Percentiles rank a stretch among this genome's conserved stretches.
Conservation (phyloP, 1,140 invertebrate genomes). For the Procambarus virginalis region DNA sequence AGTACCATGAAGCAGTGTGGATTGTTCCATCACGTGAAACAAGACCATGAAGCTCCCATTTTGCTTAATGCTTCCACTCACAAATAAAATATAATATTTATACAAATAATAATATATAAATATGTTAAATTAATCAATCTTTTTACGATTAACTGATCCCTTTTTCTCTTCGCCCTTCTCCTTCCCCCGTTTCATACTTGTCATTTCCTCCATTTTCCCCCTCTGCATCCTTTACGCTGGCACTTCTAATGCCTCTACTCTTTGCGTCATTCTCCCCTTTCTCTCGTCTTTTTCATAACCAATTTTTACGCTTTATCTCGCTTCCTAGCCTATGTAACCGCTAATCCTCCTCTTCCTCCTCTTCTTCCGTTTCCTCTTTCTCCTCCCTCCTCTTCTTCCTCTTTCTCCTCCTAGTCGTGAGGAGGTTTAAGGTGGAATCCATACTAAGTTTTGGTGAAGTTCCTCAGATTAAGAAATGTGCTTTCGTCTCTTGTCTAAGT, state of each 20-base stretch:
- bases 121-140: no score
- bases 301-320: no score
- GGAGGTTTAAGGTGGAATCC: not conserved
- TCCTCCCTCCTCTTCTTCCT: not conserved
- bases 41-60: no score
- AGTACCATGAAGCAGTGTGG: no score
- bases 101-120: no score
- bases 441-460: not conserved
- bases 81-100: no score
- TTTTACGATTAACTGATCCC: not conserved
- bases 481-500: not conserved
- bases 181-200: not conserved
- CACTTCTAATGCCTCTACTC: no score
- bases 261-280: no score
- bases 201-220: not conserved
- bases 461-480: slow-evolving; percentile 1
- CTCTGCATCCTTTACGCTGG: not conserved
- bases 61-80: no score
- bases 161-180: not conserved
- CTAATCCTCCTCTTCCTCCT: not conserved
- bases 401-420: not conserved
- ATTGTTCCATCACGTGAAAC: no score
- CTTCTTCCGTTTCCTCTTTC: not conserved
- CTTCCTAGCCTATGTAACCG: no score
- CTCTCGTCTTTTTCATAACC: no score